Base-by-base conservation (phyloP, 2,888 invertebrate species). In the Netelia fuscicornis region DNA sequence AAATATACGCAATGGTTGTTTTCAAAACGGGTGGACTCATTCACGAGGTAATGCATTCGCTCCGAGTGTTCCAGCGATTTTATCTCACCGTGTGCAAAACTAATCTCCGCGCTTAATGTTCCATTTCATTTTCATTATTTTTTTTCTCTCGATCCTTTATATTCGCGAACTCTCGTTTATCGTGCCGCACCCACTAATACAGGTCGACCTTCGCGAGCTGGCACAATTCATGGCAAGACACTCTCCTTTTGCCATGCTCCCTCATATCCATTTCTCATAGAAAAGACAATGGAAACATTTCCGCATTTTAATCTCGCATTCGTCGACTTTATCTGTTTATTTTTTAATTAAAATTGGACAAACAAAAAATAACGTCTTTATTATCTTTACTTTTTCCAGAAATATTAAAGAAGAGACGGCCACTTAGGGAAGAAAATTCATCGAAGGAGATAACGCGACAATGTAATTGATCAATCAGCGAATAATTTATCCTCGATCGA, bases 141-240 rank as follows among this genome's bases (percentile, higher is more conserved):
- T 23, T 52, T 58, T 44, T 37, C 48, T 58, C 65, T 62, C 23
- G 6, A 62, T 56, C 30, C 76, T 65, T 25, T 62, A 20, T 48
- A 64, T 81, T 81, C n/a, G 72, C 68, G 10, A 60, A 71, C 68
- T 30, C 48, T 68, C 62, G 70, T 60, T 54, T 52, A 68, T 30
- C 56, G 56, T n/a, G 64, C 70, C 81, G 68, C 81, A 81, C 76
- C 76, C 64, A 76, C 64, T 58, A 42, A 30, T 25, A 60, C 13
- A 23, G 54, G 23, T 62, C 75, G 81, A 81, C 76, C 81, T 81
- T 81, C 75, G 64, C 76, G 44, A 76, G 64, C 30, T 76, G 64
- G 65, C 52, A n/a, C 64, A 54, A 71, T 71, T 30, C 56, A 37
- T 56, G 37, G 8, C 71, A 42, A 54, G n/a, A 42, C 71, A 56